Percentiles rank a stretch among this genome's conserved stretches.
phyloP scores from a whole-genome alignment of 1,140 invertebrate genomes.

The Bombus sylvicola region DNA sequence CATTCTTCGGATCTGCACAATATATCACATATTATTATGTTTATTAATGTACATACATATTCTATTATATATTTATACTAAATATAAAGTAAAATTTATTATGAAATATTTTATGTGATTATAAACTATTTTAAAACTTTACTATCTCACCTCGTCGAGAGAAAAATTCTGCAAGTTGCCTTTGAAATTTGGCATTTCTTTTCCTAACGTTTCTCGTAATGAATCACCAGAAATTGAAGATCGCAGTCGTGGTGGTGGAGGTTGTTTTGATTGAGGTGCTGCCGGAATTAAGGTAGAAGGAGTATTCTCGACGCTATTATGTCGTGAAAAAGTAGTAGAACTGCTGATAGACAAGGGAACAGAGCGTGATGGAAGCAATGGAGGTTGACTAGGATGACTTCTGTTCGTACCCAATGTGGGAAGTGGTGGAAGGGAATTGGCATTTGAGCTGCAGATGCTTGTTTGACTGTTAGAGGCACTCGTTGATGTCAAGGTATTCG shows the following conservation, averaged over 20 bases:
- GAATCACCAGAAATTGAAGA: constrained; percentile 74
- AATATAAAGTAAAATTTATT: constrained; percentile 6
- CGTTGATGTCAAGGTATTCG: constrained; percentile 71
- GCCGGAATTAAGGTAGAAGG: constrained; percentile 60
- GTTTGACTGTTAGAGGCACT: constrained; percentile 71
- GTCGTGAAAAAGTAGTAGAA: constrained; percentile 59
- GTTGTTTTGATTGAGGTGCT: constrained; percentile 69
- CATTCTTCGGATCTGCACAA: constrained; percentile 83
- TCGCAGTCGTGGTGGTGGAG: constrained; percentile 75
- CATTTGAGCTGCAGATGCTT: constrained; percentile 68
- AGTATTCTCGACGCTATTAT: constrained; percentile 68
- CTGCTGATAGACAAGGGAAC: constrained; percentile 58
- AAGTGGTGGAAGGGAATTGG: constrained; percentile 67
- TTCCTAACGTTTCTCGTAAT: constrained; percentile 79
- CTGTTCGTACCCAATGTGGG: constrained; percentile 68
- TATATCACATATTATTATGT: neutral
- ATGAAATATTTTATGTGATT: constrained; percentile 8
- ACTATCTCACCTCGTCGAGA: constrained; percentile 78
- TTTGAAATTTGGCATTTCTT: constrained; percentile 82
- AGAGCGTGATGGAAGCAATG: constrained; percentile 69
- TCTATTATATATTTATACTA: neutral
- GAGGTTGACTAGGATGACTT: constrained; percentile 75
- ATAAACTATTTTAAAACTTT: neutral
- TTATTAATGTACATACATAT: neutral
- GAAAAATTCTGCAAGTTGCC: constrained; percentile 79